Percentiles rank a stretch among this genome's conserved stretches.
phyloP scores from a whole-genome alignment of 2,888 invertebrate genomes.

The Ichneumoninae sp. region DNA sequence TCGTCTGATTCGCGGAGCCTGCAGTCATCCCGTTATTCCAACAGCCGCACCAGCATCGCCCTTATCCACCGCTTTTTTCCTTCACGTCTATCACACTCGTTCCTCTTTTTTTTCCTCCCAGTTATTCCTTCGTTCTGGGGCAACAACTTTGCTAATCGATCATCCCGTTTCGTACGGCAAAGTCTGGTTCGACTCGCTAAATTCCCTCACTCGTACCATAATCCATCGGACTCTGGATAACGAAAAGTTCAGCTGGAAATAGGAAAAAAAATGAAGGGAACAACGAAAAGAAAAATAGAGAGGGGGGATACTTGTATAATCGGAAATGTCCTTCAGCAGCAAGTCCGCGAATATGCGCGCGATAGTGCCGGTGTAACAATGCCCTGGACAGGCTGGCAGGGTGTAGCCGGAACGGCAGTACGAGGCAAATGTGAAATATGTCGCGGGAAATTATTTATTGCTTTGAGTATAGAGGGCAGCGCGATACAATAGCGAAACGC shows the following conservation, averaged over 20 bases:
- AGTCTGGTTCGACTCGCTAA: not conserved
- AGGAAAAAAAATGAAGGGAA: slow-evolving; percentile 8
- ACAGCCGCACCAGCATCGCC: not conserved
- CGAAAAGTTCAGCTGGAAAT: not conserved
- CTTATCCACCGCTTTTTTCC: slow-evolving; percentile 11
- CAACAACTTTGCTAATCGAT: slow-evolving; percentile 74
- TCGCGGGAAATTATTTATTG: slow-evolving; percentile 63
- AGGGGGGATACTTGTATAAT: slow-evolving; percentile 7
- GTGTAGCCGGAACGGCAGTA: slow-evolving; percentile 51
- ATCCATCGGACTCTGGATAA: slow-evolving; percentile 20
- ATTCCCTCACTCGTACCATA: not conserved
- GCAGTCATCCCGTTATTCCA: slow-evolving; percentile 37
- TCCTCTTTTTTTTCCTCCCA: slow-evolving; percentile 41
- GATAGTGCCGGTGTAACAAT: slow-evolving; percentile 12
- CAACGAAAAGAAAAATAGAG: not conserved
- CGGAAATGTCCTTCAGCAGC: slow-evolving; percentile 1
- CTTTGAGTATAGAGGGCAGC: slow-evolving; percentile 39
- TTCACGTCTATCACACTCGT: slow-evolving; percentile 21
- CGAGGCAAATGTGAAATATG: slow-evolving; percentile 65
- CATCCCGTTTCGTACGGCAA: slow-evolving; percentile 66
- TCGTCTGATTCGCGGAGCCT: slow-evolving; percentile 29
- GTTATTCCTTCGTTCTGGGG: slow-evolving; percentile 32
- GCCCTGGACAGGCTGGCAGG: slow-evolving; percentile 48
- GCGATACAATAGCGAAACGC: slow-evolving; percentile 28
- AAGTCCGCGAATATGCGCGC: not conserved